Base-by-base conservation (phyloP, 2,113 vertebrate genomes). In the Collichthys lucidus region DNA sequence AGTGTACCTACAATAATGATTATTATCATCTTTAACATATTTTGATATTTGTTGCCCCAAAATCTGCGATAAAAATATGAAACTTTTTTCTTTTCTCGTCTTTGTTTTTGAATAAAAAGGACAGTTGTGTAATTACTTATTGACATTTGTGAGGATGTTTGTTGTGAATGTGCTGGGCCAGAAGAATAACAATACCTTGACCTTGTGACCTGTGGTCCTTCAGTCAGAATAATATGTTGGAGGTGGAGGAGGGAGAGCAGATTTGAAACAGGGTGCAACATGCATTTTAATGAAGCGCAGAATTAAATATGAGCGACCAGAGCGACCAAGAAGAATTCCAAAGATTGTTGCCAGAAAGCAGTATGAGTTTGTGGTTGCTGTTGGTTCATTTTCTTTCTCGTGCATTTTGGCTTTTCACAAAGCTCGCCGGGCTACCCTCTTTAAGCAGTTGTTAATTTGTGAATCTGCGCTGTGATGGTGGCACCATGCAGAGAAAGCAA, bases 231-330 rank as follows among this genome's bases (percentile, higher is more conserved):
- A 53, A 73, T 31, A 46, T 67, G 19, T 4, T 52, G 66, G 35
- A 40, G 35, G 35, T 22, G 9, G 14, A 60, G 60, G 9, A 10
- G 20, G 56, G 62, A 61, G 62, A 70, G 17, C 35, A 46, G 19
- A n/a, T 57, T 64, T 46, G 4, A 31, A 53, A 44, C 24, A 71
- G 50, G 22, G 55, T 72, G 49, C 59, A 64, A 62, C 46, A 20
- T 77, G 59, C 53, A 74, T 80, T 82, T 86, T 63, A 74, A 82
- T 79, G 60, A 82, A 60, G 57, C 63, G 14, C 26, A 57, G 56
- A 69, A 61, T 70, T 57, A 64, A 74, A 50, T 52, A 49, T 55
- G 69, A 60, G 52, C 16, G 7, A 26, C 26, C 7, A 3, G n/a
- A 69, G 6, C 2, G 31, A 5, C 5, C 15, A 7, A 17, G 53